A percentile compares a stretch with the other conserved stretches of the same genome.
phyloP scores from a whole-genome alignment of 53 echinoderm and acorn worm species.

The Mesocentrotus franciscanus region DNA sequence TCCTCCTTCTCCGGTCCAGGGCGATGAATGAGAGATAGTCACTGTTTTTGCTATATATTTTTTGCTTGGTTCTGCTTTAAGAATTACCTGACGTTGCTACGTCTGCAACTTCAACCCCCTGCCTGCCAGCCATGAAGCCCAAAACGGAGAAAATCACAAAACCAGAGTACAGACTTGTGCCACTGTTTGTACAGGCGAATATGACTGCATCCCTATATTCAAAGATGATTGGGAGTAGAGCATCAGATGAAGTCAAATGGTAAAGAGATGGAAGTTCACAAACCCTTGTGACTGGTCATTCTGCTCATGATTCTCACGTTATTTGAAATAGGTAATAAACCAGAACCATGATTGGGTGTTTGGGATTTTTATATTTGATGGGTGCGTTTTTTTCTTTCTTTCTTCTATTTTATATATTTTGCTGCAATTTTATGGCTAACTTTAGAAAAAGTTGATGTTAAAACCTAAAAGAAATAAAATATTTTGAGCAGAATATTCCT shows the following conservation, averaged over 20 bases:
- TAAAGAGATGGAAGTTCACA: conserved; percentile 47
- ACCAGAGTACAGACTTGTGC: conserved; percentile 97
- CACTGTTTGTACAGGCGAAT: conserved; percentile 89
- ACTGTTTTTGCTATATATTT: neutral
- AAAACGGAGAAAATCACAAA: conserved; percentile 95
- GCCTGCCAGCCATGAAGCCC: conserved; percentile 95
- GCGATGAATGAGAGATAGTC: conserved; percentile 26
- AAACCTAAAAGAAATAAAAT: neutral
- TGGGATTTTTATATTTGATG: neutral
- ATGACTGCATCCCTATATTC: conserved; percentile 90
- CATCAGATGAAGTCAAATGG: conserved; percentile 59
- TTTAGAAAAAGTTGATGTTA: neutral
- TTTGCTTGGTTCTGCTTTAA: conserved; percentile 35
- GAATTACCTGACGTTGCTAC: conserved; percentile 91
- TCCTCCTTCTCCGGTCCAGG: neutral
- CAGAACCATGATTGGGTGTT: neutral
- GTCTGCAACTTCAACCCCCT: conserved; percentile 79
- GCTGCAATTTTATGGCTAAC: neutral
- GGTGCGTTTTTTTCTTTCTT: neutral
- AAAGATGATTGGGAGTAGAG: conserved; percentile 58
- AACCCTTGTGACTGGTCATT: conserved; percentile 22
- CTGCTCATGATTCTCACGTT: conserved; percentile 23
- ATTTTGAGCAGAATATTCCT: conserved; percentile 17
- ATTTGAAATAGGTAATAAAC: neutral
- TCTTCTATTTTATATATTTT: neutral